Percentiles rank a stretch among this genome's conserved stretches.
Evolutionary conservation across 2,113 vertebrate genomes (phyloP).

Genomic region (Ochotona princeps): DNA sequence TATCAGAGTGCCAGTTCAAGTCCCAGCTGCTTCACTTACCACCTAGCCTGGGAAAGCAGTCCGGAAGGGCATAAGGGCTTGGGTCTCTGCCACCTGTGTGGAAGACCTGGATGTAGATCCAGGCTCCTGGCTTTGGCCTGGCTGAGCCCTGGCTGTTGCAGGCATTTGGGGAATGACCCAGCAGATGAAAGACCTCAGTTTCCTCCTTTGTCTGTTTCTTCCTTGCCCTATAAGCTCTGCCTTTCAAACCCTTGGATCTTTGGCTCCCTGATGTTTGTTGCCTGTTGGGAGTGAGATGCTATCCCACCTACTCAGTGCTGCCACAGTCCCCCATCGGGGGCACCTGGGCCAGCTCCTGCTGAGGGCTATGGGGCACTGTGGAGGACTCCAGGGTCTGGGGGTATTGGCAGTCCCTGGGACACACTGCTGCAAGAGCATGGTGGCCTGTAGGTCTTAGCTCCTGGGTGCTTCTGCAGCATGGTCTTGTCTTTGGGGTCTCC

Average conservation of each 20-base stretch:
- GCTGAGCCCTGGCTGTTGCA: no score
- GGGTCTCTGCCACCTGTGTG: no score
- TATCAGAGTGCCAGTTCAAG: no score
- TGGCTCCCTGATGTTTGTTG: background rate
- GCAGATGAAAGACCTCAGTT: no score
- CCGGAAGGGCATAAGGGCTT: no score
- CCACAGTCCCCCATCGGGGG: background rate
- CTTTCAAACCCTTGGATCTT: background rate
- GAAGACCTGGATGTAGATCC: no score
- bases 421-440: background rate
- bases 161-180: no score
- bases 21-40: no score
- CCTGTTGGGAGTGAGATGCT: background rate
- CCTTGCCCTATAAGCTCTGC: no score
- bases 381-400: background rate
- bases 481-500: background rate
- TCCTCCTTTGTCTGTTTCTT: no score
- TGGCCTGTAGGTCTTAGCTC: fast-evolving
- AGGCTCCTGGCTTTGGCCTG: no score
- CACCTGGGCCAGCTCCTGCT: background rate
- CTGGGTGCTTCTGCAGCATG: fast-evolving
- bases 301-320: background rate
- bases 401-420: background rate
- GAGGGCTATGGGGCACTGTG: background rate
- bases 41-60: no score